phyloP scores from a whole-genome alignment of 2,797 vertebrate genomes.

The Euphonia xanthogaster region DNA sequence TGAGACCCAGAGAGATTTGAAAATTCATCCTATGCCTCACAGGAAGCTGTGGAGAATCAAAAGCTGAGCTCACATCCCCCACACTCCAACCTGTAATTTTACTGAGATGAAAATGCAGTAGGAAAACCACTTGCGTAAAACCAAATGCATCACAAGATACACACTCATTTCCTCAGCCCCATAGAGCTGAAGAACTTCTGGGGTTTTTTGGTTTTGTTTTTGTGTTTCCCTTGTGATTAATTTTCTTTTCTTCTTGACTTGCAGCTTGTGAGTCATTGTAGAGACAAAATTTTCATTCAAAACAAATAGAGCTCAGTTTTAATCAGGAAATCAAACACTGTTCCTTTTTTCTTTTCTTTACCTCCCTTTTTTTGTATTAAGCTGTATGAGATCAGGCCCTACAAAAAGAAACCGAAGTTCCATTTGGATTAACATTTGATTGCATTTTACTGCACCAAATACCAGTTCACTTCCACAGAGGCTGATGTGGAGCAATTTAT shows the following conservation, averaged over 20 bases:
- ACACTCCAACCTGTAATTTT: not conserved
- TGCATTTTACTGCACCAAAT: not conserved
- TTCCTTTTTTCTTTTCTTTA: not conserved
- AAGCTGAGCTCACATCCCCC: not conserved
- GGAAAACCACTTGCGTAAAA: not conserved
- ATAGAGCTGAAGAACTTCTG: not conserved
- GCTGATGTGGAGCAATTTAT: not conserved
- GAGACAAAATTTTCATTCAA: not conserved
- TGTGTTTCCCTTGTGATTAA: not conserved
- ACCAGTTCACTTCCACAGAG: not conserved
- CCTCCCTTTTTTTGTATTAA: not conserved
- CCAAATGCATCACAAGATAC: not conserved
- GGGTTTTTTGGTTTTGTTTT: not conserved
- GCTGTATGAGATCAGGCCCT: not conserved
- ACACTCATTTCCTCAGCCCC: not conserved
- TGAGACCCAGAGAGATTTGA: slow-evolving; percentile 5
- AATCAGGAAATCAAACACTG: not conserved
- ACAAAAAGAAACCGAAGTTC: not conserved
- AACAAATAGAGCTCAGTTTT: not conserved
- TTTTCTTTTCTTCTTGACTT: not conserved
- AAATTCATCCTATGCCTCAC: not conserved
- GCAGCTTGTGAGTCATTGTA: not conserved
- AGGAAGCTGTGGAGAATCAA: slow-evolving; percentile 6
- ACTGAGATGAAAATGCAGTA: not conserved
- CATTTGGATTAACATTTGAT: not conserved